phyloP scores from a whole-genome alignment of 2,888 invertebrate genomes.

The Pyrrhosoma nymphula region DNA sequence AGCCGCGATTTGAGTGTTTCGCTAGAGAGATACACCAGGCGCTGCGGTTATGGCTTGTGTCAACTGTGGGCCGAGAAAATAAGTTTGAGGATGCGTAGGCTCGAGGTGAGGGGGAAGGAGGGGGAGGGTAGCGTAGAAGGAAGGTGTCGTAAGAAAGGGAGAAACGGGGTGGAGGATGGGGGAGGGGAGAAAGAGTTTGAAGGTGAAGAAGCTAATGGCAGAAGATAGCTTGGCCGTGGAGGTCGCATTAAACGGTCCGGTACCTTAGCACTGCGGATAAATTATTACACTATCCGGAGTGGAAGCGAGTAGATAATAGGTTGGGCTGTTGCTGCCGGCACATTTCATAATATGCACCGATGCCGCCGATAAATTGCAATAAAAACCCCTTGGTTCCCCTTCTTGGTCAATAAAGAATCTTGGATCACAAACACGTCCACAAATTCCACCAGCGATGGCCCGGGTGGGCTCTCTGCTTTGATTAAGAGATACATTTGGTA shows the following conservation, averaged over 20 bases:
- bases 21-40: constrained; percentile 22
- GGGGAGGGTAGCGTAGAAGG: neutral
- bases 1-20: constrained; percentile 38
- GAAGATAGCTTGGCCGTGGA: neutral
- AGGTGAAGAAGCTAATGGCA: neutral
- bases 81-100: neutral
- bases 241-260: constrained; percentile 13
- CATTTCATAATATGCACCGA: neutral
- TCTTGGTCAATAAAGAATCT: neutral
- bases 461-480: neutral
- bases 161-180: no score
- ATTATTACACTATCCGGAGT: neutral
- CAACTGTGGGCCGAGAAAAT: constrained; percentile 26
- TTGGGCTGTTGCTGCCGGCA: neutral
- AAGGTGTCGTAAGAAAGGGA: neutral
- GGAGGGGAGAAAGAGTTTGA: no score
- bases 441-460: neutral
- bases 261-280: neutral
- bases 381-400: neutral
- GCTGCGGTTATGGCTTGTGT: constrained; percentile 17
- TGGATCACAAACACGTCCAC: neutral
- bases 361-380: neutral
- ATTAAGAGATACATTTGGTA: neutral
- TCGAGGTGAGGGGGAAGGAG: neutral
- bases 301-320: neutral